Percentiles rank a stretch among this genome's conserved stretches.
Evolutionary conservation across 2,113 vertebrate species (phyloP).

Genomic region (Oriolus oriolus): DNA sequence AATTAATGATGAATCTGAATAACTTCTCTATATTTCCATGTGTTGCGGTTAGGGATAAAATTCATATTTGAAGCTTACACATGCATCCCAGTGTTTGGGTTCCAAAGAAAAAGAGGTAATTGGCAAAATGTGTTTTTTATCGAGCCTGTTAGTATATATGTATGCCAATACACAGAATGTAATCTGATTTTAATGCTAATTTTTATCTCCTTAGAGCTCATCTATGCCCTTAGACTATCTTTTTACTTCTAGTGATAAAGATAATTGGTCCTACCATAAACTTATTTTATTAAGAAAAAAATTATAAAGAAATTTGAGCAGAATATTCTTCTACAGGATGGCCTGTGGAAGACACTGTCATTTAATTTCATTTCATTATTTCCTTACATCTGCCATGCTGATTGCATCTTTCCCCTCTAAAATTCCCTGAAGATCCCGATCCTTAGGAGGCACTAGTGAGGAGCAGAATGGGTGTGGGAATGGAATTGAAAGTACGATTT

Average conservation of each 20-base stretch:
- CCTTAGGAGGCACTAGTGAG: background rate
- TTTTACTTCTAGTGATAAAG: background rate
- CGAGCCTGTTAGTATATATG: background rate
- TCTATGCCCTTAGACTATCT: background rate
- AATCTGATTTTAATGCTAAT: background rate
- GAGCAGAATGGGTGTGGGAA: background rate
- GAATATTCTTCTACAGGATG: background rate
- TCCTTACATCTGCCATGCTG: background rate
- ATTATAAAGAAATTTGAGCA: background rate
- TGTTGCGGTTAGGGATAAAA: background rate
- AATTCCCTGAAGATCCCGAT: background rate
- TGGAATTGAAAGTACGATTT: background rate
- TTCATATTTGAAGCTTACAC: background rate
- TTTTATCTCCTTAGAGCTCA: background rate
- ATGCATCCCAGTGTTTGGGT: background rate
- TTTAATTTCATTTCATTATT: background rate
- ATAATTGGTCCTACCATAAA: background rate
- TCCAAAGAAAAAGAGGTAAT: background rate
- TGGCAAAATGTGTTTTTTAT: accelerated
- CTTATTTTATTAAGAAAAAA: background rate
- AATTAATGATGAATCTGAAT: background rate
- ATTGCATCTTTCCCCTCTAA: background rate
- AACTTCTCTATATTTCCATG: background rate
- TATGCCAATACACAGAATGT: background rate
- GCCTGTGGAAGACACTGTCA: background rate